phyloP scores from a whole-genome alignment of 2,797 vertebrate genomes.

The Etheostoma nigrum region DNA sequence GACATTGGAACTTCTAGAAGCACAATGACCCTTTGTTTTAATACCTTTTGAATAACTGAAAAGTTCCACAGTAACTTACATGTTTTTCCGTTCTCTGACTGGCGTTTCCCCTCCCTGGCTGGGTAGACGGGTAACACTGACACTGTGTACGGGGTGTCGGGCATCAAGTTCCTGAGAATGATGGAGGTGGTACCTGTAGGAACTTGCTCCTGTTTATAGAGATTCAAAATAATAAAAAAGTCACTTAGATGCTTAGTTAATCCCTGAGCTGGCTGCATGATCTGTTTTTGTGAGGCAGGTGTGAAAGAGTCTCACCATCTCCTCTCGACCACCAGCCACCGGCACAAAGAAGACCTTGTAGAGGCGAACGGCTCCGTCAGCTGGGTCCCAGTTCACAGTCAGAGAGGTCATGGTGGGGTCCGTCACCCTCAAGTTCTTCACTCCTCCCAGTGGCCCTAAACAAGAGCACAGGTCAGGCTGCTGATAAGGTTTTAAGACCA shows the following conservation, averaged over 20 bases:
- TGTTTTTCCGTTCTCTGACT: constrained; percentile 93
- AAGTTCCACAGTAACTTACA: constrained; percentile 81
- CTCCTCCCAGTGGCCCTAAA: constrained; percentile 89
- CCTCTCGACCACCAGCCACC: constrained; percentile 86
- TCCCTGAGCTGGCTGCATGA: accelerated
- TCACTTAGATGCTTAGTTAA: not conserved
- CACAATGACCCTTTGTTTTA: too few species aligned
- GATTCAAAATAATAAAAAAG: not conserved
- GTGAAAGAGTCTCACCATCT: constrained; percentile 85
- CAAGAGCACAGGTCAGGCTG: not conserved
- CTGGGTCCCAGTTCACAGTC: constrained; percentile 92
- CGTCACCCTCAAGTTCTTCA: constrained; percentile 91
- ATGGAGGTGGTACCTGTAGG: constrained; percentile 88
- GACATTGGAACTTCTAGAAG: too few species aligned
- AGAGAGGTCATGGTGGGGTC: constrained; percentile 95
- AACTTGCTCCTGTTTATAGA: constrained; percentile 85
- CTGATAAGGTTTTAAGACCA: not conserved
- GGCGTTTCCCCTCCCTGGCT: constrained; percentile 91
- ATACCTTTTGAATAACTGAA: not conserved
- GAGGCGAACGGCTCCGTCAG: constrained; percentile 93
- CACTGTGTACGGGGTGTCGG: constrained; percentile 91
- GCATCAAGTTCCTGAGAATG: constrained; percentile 91
- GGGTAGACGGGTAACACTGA: constrained; percentile 91
- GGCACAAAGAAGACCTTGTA: constrained; percentile 95
- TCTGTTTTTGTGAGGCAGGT: not conserved